Evolutionary conservation across 2,888 invertebrate species (phyloP).

Genomic region (Cataglyphis cursor): DNA sequence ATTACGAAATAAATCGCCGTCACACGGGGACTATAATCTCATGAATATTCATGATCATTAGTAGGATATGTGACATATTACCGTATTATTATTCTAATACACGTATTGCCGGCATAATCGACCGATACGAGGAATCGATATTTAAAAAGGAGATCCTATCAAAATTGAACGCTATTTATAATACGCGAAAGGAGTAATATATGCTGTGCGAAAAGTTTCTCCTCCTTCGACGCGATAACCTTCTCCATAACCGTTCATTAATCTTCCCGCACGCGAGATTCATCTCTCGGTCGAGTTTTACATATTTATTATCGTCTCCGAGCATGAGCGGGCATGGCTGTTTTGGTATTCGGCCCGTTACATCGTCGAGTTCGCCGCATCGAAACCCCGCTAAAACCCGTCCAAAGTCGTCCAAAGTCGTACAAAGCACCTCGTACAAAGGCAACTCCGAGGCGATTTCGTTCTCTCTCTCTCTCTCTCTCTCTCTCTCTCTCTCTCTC

Average conservation of each 20-base stretch:
- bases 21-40: conserved; percentile 2
- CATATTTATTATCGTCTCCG: conserved; percentile 44
- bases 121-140: conserved; percentile 6
- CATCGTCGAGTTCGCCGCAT: conserved; percentile 17
- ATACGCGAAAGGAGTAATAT: neutral
- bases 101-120: neutral
- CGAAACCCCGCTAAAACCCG: conserved; percentile 52
- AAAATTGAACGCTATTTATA: conserved; percentile 9
- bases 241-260: conserved; percentile 22
- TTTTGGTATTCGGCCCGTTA: conserved; percentile 45
- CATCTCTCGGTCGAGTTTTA: conserved; percentile 27
- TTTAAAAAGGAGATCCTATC: neutral
- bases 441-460: conserved; percentile 7
- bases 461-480: neutral
- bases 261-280: conserved; percentile 41
- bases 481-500: neutral
- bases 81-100: conserved; percentile 28
- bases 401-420: conserved; percentile 54
- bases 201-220: neutral
- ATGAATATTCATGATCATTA: conserved; percentile 43
- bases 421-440: conserved; percentile 47
- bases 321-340: neutral
- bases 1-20: conserved; percentile 44
- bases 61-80: neutral
- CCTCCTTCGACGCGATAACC: neutral